Conservation (phyloP, 1,140 invertebrate genomes). For the Drosophila parvula region DNA sequence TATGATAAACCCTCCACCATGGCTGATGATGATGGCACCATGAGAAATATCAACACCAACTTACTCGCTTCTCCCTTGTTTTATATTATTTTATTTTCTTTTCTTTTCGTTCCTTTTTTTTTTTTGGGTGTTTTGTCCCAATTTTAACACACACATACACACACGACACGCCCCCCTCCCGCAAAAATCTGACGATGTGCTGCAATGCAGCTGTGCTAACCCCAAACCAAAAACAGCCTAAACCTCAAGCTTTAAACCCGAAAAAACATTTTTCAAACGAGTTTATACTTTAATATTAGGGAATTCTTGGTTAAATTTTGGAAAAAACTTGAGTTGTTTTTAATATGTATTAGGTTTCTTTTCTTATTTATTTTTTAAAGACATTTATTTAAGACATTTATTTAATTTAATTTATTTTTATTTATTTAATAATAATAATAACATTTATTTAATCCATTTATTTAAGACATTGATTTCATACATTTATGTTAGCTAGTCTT, state of each 20-base stretch:
- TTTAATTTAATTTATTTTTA: no score
- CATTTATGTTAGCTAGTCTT: no score
- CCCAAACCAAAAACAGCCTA: background rate
- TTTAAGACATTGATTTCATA: no score
- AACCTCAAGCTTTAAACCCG: background rate
- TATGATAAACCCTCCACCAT: slow-evolving; percentile 46
- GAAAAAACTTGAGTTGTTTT: background rate
- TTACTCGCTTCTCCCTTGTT: slow-evolving; percentile 36
- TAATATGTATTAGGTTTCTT: background rate
- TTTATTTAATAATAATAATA: no score
- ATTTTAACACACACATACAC: slow-evolving; percentile 32
- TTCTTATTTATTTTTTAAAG: no score
- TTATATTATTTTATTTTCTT: slow-evolving; percentile 28
- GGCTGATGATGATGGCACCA: slow-evolving; percentile 37
- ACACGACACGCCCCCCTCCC: background rate
- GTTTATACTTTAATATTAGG: background rate
- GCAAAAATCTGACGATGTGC: background rate
- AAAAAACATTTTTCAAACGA: background rate
- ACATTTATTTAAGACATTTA: no score
- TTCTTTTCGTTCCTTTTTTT: slow-evolving; percentile 1
- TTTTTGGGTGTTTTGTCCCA: slow-evolving; percentile 63
- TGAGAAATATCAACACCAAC: slow-evolving; percentile 71
- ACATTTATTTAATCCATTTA: no score
- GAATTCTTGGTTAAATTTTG: background rate
- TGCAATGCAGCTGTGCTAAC: slow-evolving; percentile 25